These are phyloP conservation scores for Sinocyclocheilus rhinocerous DNA, from an alignment of 2,113 vertebrate genomes.

Conservation along the genomic window DNA sequence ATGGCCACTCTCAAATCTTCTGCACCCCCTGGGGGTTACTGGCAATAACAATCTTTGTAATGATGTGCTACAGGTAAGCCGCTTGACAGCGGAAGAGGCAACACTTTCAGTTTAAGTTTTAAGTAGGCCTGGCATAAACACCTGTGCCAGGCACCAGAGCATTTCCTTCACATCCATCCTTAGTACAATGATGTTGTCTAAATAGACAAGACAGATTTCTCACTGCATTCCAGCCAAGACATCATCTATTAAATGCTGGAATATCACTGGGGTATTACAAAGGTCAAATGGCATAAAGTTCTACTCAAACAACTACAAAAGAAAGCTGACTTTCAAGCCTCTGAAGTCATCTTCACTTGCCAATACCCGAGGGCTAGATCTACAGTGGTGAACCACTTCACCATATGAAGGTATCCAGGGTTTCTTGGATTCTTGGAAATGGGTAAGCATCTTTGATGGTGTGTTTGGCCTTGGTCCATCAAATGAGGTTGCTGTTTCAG, in stretches of 20 bases:
- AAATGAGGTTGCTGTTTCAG: no score
- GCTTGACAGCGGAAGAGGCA: no score
- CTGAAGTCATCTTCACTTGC: conserved; percentile 46
- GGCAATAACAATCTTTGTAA: no score
- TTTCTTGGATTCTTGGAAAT: conserved; percentile 50
- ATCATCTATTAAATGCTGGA: neutral
- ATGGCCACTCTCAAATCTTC: no score
- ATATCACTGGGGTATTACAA: neutral
- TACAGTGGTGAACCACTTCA: conserved; percentile 53
- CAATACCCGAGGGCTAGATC: conserved; percentile 48
- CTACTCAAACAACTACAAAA: conserved; percentile 61
- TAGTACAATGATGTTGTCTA: no score
- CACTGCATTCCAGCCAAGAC: neutral
- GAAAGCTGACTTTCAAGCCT: neutral
- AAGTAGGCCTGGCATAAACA: no score
- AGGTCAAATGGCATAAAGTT: conserved; percentile 50
- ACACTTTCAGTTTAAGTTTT: no score
- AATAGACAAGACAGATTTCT: neutral
- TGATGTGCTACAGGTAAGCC: no score
- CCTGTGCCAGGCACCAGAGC: no score
- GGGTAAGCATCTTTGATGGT: conserved; percentile 45
- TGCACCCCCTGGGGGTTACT: no score
- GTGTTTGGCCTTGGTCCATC: neutral
- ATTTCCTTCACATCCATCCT: no score
- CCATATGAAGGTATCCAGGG: conserved; percentile 43